These are phyloP conservation scores for Eurois occulta DNA, from an alignment of 2,888 invertebrate species.

Conservation along the genomic window DNA sequence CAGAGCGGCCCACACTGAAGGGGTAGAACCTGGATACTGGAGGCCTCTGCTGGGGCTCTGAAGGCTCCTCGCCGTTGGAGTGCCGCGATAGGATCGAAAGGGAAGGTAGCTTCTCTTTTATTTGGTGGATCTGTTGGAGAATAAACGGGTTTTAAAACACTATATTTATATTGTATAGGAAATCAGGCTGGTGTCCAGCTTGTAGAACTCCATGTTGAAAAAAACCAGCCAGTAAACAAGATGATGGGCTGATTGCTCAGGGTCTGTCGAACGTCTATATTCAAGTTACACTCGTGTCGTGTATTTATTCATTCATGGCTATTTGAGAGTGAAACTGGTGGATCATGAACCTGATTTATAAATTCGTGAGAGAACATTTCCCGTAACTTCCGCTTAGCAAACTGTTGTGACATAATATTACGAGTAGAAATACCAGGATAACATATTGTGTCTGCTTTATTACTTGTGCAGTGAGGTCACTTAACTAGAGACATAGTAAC, in stretches of 20 bases:
- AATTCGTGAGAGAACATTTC: constrained; percentile 4
- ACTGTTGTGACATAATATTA: constrained; percentile 8
- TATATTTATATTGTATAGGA: neutral
- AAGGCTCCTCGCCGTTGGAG: constrained; percentile 71
- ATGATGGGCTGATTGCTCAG: neutral
- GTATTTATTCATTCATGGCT: neutral
- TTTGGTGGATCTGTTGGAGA: constrained; percentile 79
- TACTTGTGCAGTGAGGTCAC: constrained; percentile 21
- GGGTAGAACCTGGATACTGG: constrained; percentile 85
- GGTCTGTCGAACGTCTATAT: neutral
- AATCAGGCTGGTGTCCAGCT: neutral
- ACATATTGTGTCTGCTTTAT: constrained; percentile 4
- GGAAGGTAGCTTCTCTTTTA: constrained; percentile 81
- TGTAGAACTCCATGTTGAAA: neutral
- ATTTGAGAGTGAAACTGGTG: neutral
- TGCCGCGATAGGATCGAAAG: constrained; percentile 81
- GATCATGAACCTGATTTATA: neutral
- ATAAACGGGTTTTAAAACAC: neutral
- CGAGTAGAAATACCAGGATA: constrained; percentile 26
- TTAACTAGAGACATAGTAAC: neutral
- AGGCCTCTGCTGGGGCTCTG: constrained; percentile 55
- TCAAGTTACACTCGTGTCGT: neutral
- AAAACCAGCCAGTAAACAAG: neutral
- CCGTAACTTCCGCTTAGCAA: constrained; percentile 6
- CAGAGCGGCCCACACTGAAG: constrained; percentile 78